phyloP scores from a whole-genome alignment of 2,888 invertebrate species.

The Ichneumon xanthorius region DNA sequence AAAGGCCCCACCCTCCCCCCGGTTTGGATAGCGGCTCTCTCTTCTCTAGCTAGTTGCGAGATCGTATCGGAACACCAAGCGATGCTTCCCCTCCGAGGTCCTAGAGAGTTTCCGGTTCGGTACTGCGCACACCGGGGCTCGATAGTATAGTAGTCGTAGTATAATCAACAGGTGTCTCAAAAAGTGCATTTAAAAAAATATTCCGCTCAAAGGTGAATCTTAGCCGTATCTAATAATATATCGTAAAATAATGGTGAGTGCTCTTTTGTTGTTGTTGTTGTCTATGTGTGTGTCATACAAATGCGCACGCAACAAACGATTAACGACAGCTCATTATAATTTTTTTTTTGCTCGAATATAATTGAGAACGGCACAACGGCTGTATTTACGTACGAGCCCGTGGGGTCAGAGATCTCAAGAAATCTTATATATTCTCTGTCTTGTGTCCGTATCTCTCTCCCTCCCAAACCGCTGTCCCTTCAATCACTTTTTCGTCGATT shows the following conservation, averaged over 20 bases:
- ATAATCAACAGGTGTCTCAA: constrained; percentile 74
- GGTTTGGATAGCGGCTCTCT: background rate
- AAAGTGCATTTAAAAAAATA: constrained; percentile 73
- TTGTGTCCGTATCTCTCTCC: constrained; percentile 10
- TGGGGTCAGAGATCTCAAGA: constrained; percentile 17
- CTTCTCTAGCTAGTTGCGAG: constrained; percentile 27
- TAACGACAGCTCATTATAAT: constrained; percentile 31
- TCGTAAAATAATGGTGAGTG: constrained; percentile 2
- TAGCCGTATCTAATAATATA: constrained; percentile 11
- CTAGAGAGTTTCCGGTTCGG: constrained; percentile 43
- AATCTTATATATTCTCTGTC: constrained; percentile 1
- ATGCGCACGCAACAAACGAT: constrained; percentile 63
- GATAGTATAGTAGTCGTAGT: constrained; percentile 64
- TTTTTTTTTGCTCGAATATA: constrained; percentile 11
- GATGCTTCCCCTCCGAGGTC: constrained; percentile 12
- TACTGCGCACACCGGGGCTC: constrained; percentile 65
- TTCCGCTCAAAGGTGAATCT: constrained; percentile 44
- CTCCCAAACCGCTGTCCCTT: constrained; percentile 5
- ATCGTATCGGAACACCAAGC: constrained; percentile 31
- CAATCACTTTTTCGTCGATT: constrained; percentile 15
- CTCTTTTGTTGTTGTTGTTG: background rate
- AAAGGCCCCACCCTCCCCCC: background rate
- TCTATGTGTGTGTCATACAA: constrained; percentile 30
- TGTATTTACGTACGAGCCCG: constrained; percentile 42
- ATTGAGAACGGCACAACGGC: constrained; percentile 8